Conservation (phyloP, 2,888 invertebrate genomes). For the Drosophila koepferae region DNA sequence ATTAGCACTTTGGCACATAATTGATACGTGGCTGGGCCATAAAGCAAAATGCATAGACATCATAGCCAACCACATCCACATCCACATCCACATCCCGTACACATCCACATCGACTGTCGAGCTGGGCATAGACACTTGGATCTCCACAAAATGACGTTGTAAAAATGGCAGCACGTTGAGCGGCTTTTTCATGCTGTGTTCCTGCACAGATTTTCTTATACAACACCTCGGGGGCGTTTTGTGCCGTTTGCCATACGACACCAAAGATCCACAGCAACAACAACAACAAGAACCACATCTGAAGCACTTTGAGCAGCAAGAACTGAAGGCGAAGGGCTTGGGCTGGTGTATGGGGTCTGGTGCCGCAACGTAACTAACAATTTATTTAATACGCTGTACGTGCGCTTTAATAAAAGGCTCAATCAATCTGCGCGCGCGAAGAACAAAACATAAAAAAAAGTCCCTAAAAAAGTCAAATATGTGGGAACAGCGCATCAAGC, state of each 20-base stretch:
- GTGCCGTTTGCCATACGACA: constrained; percentile 75
- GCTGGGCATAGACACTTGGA: constrained; percentile 50
- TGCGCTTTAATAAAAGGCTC: constrained; percentile 82
- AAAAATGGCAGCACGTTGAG: constrained; percentile 71
- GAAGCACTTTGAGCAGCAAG: constrained; percentile 24
- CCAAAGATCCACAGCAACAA: constrained; percentile 45
- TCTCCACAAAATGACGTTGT: constrained; percentile 71
- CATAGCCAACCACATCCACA: constrained; percentile 14
- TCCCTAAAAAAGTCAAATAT: constrained; percentile 46
- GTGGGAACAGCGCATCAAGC: constrained; percentile 42
- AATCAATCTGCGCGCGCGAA: constrained; percentile 74
- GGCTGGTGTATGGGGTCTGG: constrained; percentile 36
- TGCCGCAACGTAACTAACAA: constrained; percentile 82
- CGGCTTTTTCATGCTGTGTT: constrained; percentile 63
- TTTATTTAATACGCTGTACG: constrained; percentile 84
- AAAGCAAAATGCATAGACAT: constrained; percentile 74
- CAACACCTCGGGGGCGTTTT: constrained; percentile 80
- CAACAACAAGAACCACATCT: background rate
- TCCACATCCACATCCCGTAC: constrained; percentile 16
- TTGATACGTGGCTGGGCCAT: constrained; percentile 81
- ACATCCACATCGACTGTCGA: constrained; percentile 31
- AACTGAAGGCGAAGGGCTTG: constrained; percentile 51
- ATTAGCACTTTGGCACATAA: constrained; percentile 84
- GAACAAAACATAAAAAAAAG: constrained; percentile 49
- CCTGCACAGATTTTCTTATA: constrained; percentile 63